Base-by-base conservation (phyloP, 1,140 invertebrate genomes). In the Halictus rubicundus region DNA sequence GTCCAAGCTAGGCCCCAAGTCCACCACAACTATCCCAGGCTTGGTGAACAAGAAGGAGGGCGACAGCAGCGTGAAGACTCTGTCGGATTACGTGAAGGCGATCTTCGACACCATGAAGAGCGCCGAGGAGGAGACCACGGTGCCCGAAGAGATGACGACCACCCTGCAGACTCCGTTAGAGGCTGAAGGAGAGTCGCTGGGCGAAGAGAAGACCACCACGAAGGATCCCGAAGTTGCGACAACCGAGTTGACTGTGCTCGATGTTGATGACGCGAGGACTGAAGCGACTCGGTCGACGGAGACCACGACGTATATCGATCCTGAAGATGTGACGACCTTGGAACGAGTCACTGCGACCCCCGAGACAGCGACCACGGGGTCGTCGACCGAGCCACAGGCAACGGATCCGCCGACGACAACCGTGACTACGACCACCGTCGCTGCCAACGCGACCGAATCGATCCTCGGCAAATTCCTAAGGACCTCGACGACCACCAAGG, bases 401-500 rank as follows among this genome's bases (percentile, higher is more conserved):
- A 73, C 68, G 21, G 68, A 64, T 5, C 65, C 59, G 4, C 64
- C 66, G 3, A 52, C 32, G 7, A 52, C 32, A 4, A 54, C 49
- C 7, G 19, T 39, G 1, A 83, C 86, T 7, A 85, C 89, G 0
- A 87, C 89, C 0, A 71, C 80, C 10, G 83, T 89, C 70, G 87
- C 89, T 27, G 65, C 76, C 14, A 91, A 37, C 80, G 87, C 88
- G 25, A 85, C 64, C 60, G 75, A 82, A 1, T 68, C 83, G 27
- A 88, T 76, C 60, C 88, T 95, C 75, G 92, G 94, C 80, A 93
- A 95, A 72, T 92, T 95, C 6, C 88, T 96, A 16, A 94, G 95
- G 80, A 96, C 96, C 1, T 96, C 96, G 1, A 96, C 96, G 64
- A 96, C 96, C 1, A 96, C 96, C 0, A 96, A 96, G 92, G 94